Evolutionary conservation across 2,888 invertebrate genomes (phyloP).

Genomic region (Atethmia centrago): DNA sequence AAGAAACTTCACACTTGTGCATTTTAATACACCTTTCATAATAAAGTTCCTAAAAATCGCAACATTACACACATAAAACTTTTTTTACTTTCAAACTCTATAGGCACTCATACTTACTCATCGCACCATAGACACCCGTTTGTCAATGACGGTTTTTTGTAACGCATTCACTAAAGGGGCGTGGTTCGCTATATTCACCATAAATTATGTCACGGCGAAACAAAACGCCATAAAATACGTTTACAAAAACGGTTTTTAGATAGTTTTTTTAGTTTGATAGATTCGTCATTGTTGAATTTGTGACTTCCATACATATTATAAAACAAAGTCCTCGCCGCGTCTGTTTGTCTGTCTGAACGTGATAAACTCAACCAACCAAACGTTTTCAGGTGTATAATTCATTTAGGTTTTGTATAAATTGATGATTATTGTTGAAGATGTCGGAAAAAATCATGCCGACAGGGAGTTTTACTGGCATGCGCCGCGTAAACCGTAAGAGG

Average conservation of each 20-base stretch:
- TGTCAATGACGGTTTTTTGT: conserved; percentile 68
- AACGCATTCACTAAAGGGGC: conserved; percentile 72
- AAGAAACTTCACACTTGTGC: not conserved
- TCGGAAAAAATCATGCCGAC: no score
- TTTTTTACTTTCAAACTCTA: not conserved
- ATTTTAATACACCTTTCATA: not conserved
- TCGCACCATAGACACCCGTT: conserved; percentile 32
- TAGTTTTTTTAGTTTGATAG: not conserved
- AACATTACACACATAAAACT: not conserved
- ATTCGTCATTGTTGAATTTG: not conserved
- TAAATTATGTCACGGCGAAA: conserved; percentile 82
- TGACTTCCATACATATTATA: no score
- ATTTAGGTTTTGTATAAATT: no score
- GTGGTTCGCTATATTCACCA: conserved; percentile 77
- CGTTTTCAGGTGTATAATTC: no score
- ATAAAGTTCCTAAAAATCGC: not conserved
- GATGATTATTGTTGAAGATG: no score
- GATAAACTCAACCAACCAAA: no score
- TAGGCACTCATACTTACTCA: conserved; percentile 6
- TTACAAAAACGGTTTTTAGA: conserved; percentile 6
- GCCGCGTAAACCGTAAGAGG: no score
- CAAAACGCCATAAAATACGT: conserved; percentile 65
- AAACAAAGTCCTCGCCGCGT: no score
- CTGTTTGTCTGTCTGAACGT: no score
- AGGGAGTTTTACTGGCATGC: no score